phyloP scores from a whole-genome alignment of 1,140 invertebrate genomes.

The Amphibalanus amphitrite region DNA sequence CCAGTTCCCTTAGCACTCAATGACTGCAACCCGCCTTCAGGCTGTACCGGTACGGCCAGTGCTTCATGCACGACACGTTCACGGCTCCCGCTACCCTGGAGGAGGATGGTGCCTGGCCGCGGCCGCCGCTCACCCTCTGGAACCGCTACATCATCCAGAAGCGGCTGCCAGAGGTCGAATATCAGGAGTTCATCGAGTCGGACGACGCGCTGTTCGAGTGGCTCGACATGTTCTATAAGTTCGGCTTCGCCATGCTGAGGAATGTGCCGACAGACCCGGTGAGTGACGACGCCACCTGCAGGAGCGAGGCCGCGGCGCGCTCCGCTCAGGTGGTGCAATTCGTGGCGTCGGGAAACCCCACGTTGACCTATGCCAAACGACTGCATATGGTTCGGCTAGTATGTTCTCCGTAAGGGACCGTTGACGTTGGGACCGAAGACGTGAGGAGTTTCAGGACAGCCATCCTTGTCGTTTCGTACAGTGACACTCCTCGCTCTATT shows the following conservation, averaged over 20 bases:
- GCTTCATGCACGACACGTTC: slow-evolving; percentile 25
- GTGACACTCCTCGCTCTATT: not conserved
- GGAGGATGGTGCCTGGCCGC: slow-evolving; percentile 14
- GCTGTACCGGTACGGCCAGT: slow-evolving; percentile 25
- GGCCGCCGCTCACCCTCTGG: slow-evolving; percentile 22
- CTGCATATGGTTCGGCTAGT: not conserved
- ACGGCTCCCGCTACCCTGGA: slow-evolving; percentile 6
- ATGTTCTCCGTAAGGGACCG: not conserved
- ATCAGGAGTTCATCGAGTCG: slow-evolving; percentile 24
- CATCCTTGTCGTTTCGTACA: slow-evolving; percentile 4
- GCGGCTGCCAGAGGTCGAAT: slow-evolving; percentile 24
- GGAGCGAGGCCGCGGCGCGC: too few relatives aligned
- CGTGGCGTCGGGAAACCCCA: too few relatives aligned
- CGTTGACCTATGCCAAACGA: too few relatives aligned
- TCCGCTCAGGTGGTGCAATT: too few relatives aligned
- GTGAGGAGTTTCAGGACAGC: not conserved
- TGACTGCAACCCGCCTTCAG: too few relatives aligned
- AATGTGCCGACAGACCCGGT: slow-evolving; percentile 18
- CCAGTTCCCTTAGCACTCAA: not conserved
- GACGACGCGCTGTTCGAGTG: slow-evolving; percentile 23
- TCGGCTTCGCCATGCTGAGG: slow-evolving; percentile 24
- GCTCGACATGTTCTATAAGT: slow-evolving; percentile 26
- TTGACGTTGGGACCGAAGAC: not conserved
- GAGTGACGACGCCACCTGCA: too few relatives aligned
- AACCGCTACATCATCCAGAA: slow-evolving; percentile 23